A percentile compares a stretch with the other conserved stretches of the same genome.
Conservation (phyloP, 53 echinoderm and acorn worm genomes). For the Astropecten irregularis region DNA sequence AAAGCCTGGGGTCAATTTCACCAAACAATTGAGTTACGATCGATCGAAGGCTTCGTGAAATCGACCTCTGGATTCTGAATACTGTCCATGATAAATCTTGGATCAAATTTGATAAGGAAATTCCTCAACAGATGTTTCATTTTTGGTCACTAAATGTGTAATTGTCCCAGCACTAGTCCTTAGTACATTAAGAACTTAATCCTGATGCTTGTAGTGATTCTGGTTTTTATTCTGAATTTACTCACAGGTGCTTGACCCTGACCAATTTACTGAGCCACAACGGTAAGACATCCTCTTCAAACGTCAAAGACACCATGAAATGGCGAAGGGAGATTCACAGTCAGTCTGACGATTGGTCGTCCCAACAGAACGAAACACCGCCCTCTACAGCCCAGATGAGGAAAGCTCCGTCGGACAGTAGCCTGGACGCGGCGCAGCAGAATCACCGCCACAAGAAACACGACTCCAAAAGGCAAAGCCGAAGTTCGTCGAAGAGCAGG, state of each 20-base stretch:
- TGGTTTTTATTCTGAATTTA: too few species aligned
- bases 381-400: constrained; percentile 11
- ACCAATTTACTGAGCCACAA: constrained; percentile 25
- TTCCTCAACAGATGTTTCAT: too few species aligned
- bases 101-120: too few species aligned
- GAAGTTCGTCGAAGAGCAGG: neutral
- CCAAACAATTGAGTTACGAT: too few species aligned
- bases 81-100: too few species aligned
- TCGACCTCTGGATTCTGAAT: too few species aligned
- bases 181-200: too few species aligned
- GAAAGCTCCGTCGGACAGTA: constrained; percentile 7
- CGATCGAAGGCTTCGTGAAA: too few species aligned
- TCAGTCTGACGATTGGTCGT: constrained; percentile 16
- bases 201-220: too few species aligned
- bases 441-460: neutral
- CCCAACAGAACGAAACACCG: constrained; percentile 12
- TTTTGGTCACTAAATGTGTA: too few species aligned
- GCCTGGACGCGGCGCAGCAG: neutral
- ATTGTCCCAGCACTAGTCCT: too few species aligned
- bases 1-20: too few species aligned
- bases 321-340: constrained; percentile 13
- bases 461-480: neutral
- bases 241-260: constrained; percentile 10
- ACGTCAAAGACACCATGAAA: constrained; percentile 10
- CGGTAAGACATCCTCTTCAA: neutral